Evolutionary conservation across 2,797 vertebrate species (phyloP).

Genomic region (Trachops cirrhosus): DNA sequence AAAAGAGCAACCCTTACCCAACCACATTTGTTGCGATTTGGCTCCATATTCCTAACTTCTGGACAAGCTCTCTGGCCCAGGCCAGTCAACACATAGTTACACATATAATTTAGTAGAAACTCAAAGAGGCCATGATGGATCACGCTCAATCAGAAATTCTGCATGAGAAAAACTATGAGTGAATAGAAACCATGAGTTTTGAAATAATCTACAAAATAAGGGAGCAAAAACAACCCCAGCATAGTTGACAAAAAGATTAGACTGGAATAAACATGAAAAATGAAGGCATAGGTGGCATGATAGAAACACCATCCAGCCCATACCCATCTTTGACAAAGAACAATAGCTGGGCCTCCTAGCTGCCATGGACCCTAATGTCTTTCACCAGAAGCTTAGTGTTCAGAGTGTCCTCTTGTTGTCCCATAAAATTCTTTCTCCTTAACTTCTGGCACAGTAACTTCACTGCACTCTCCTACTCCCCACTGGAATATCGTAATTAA

Average conservation of each 20-base stretch:
- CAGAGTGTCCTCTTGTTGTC: background rate
- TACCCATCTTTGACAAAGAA: background rate
- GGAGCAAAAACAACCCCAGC: background rate
- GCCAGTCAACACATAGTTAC: background rate
- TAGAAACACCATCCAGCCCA: background rate
- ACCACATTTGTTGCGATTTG: background rate
- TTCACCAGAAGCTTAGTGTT: background rate
- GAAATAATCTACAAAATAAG: background rate
- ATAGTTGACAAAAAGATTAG: background rate
- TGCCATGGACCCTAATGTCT: rapidly evolving
- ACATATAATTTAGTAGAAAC: background rate
- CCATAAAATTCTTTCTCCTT: background rate
- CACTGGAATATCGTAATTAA: background rate
- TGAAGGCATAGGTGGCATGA: background rate
- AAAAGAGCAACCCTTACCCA: background rate
- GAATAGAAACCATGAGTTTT: background rate
- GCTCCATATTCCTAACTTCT: background rate
- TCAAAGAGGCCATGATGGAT: background rate
- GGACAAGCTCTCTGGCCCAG: background rate
- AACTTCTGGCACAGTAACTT: background rate
- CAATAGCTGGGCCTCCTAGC: background rate
- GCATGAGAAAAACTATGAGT: background rate
- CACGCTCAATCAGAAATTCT: background rate
- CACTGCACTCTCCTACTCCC: background rate
- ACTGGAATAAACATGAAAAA: background rate